Evolutionary conservation across 2,113 vertebrate genomes (phyloP).

Genomic region (Natator depressus): DNA sequence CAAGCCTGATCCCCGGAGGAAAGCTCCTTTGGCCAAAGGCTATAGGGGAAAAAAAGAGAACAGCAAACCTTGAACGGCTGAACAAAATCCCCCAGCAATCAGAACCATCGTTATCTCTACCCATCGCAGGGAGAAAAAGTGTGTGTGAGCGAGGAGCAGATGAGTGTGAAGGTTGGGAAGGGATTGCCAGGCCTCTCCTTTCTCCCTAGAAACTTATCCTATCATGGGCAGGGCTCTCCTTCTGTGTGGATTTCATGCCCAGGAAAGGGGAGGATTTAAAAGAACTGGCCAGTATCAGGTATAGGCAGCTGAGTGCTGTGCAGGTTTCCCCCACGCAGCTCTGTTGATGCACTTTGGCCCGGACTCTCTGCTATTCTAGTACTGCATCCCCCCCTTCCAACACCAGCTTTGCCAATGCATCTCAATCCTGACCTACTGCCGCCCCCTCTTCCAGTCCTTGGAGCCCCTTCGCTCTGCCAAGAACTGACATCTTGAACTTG

Average conservation of each 20-base stretch:
- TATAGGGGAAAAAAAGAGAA: slow-evolving; percentile 24
- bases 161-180: not conserved
- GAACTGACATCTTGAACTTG: not conserved
- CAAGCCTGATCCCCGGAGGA: slow-evolving; percentile 90
- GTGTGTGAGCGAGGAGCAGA: not conserved
- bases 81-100: not conserved
- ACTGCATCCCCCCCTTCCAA: not conserved
- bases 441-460: not conserved
- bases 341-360: not conserved
- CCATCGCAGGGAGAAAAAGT: rapidly evolving
- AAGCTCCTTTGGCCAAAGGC: slow-evolving; percentile 92
- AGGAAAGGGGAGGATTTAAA: not conserved
- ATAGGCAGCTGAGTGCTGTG: not conserved
- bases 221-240: rapidly evolving
- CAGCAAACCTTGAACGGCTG: not conserved
- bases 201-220: not conserved
- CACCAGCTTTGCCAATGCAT: not conserved
- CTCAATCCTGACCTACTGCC: not conserved
- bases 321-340: not conserved
- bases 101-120: not conserved
- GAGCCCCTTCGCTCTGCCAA: not conserved
- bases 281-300: not conserved
- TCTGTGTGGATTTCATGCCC: not conserved
- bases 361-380: not conserved
- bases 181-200: no score